Conservation (phyloP, 1,140 invertebrate species). For the Ooceraea biroi region DNA sequence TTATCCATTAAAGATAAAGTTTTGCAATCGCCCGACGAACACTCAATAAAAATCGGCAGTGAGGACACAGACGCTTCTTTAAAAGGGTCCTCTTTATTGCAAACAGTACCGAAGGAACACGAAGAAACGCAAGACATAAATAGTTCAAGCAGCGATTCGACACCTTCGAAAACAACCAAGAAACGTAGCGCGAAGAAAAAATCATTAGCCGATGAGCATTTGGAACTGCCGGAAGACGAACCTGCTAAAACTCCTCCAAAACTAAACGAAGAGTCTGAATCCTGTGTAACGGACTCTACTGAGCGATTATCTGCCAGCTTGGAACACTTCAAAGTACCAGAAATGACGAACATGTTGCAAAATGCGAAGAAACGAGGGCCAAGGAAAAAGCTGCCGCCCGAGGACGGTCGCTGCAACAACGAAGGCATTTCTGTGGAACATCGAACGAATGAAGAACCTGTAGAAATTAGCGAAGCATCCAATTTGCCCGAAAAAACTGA, state of each 20-base stretch:
- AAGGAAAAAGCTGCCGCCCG: slow-evolving; percentile 70
- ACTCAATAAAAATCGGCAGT: not conserved
- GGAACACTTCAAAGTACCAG: slow-evolving; percentile 71
- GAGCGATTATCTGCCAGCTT: not conserved
- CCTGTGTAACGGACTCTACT: not conserved
- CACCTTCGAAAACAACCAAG: slow-evolving; percentile 23
- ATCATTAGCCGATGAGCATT: slow-evolving; percentile 20
- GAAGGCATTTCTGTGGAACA: slow-evolving; percentile 7
- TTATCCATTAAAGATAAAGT: not conserved
- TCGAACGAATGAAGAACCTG: not conserved
- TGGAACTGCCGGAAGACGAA: slow-evolving; percentile 39
- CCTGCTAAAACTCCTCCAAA: not conserved
- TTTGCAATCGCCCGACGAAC: not conserved
- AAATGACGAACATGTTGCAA: slow-evolving; percentile 59
- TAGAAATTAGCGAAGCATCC: not conserved
- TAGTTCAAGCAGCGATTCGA: not conserved
- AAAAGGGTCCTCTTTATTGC: not conserved
- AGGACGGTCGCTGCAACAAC: slow-evolving; percentile 62
- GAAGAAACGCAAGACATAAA: slow-evolving; percentile 4
- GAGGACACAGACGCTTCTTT: not conserved
- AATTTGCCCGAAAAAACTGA: slow-evolving; percentile 1
- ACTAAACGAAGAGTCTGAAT: not conserved
- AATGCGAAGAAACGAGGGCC: slow-evolving; percentile 67
- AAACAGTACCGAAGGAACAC: not conserved
- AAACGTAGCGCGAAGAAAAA: slow-evolving; percentile 67